phyloP scores from a whole-genome alignment of 2,113 vertebrate genomes.

The Rhabdornis inornatus region DNA sequence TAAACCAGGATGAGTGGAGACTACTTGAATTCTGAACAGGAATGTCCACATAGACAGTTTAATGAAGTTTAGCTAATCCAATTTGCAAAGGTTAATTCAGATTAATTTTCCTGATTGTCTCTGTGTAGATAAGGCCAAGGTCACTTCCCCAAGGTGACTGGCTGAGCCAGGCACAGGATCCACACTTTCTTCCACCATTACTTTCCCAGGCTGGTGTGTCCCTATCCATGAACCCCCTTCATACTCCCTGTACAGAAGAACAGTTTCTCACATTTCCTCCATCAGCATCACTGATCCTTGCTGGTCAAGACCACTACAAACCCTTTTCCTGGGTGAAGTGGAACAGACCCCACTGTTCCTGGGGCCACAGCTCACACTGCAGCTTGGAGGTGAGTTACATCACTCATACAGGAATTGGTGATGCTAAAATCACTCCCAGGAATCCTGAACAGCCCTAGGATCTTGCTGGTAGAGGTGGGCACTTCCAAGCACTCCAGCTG shows the following conservation, averaged over 20 bases:
- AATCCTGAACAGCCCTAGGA: neutral
- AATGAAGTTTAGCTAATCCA: constrained; percentile 60
- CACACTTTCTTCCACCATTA: neutral
- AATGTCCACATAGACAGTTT: constrained; percentile 41
- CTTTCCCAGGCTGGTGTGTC: neutral
- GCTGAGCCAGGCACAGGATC: neutral
- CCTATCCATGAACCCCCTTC: neutral
- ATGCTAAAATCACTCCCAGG: neutral
- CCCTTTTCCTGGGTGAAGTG: neutral
- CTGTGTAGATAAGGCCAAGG: constrained; percentile 40
- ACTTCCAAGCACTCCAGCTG: neutral
- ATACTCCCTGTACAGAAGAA: neutral
- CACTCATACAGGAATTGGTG: fast-evolving
- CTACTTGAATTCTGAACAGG: constrained; percentile 44
- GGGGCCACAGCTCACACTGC: neutral
- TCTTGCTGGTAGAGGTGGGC: neutral
- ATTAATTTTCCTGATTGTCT: constrained; percentile 44
- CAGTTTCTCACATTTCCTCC: neutral
- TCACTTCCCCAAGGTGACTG: constrained; percentile 11
- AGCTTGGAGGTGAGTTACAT: neutral
- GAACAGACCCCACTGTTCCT: neutral
- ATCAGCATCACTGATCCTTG: neutral
- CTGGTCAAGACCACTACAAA: neutral
- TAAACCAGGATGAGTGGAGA: neutral
- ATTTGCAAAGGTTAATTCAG: constrained; percentile 61